Conservation (phyloP, 2,113 vertebrate genomes). For the Sander lucioperca region DNA sequence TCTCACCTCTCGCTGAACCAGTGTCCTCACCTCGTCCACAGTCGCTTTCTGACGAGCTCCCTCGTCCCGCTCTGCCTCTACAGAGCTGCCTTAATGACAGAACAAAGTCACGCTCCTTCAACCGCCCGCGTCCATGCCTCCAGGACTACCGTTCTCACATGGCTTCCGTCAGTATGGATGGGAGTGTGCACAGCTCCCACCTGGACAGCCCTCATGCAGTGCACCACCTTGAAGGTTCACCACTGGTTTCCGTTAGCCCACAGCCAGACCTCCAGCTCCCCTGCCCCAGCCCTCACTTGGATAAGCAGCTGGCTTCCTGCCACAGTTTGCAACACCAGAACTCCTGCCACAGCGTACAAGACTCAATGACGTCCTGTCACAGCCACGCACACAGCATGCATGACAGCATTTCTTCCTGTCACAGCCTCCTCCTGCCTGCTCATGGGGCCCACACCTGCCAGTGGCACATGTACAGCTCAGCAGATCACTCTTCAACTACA, state of each 20-base stretch:
- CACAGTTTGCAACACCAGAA: constrained; percentile 63
- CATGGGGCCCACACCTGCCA: constrained; percentile 77
- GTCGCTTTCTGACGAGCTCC: constrained; percentile 85
- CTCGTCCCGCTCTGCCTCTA: constrained; percentile 84
- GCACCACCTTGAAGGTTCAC: constrained; percentile 81
- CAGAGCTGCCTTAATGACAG: constrained; percentile 91
- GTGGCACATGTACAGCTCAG: constrained; percentile 84
- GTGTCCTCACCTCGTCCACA: constrained; percentile 82
- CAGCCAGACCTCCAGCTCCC: constrained; percentile 61
- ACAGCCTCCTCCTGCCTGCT: constrained; percentile 74
- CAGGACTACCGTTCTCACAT: constrained; percentile 91
- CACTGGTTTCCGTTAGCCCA: constrained; percentile 67
- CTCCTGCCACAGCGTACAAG: constrained; percentile 68
- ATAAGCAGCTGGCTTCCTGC: constrained; percentile 76
- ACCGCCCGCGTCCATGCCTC: constrained; percentile 85
- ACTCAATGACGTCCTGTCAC: constrained; percentile 61
- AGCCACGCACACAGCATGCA: constrained; percentile 60
- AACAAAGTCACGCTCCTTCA: constrained; percentile 89
- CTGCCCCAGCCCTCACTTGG: constrained; percentile 84
- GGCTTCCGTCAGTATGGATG: constrained; percentile 90
- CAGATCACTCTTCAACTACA: constrained; percentile 54
- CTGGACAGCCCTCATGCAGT: constrained; percentile 90
- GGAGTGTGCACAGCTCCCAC: constrained; percentile 89
- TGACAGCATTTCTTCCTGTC: constrained; percentile 66
- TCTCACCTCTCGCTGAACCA: constrained; percentile 74